Evolutionary conservation across 2,797 vertebrate species (phyloP).

Genomic region (Adelosebastes latens): DNA sequence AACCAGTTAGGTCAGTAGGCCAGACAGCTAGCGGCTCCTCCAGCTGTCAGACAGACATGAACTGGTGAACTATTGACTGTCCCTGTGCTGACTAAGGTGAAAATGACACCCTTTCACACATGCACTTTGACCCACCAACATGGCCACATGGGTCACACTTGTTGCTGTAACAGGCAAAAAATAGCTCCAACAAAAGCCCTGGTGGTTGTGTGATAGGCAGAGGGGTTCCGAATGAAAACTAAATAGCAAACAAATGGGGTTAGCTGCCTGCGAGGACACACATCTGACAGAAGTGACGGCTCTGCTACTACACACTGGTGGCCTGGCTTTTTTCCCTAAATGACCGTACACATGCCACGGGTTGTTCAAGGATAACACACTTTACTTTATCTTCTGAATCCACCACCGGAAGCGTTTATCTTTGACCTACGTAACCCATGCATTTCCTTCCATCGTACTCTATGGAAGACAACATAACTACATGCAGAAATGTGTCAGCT

Average conservation of each 20-base stretch:
- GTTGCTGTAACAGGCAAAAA: slow-evolving; percentile 64
- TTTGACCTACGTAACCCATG: not conserved
- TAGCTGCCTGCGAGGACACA: not conserved
- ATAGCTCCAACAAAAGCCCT: slow-evolving; percentile 48
- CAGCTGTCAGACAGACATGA: not conserved
- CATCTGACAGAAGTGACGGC: not conserved
- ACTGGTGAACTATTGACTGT: slow-evolving; percentile 3
- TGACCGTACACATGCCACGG: no score
- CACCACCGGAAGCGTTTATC: not conserved
- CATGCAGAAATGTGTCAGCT: not conserved
- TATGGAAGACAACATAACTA: not conserved
- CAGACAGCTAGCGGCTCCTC: not conserved
- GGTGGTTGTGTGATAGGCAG: not conserved
- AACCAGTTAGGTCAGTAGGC: not conserved
- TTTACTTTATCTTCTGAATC: not conserved
- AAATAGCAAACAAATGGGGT: slow-evolving; percentile 36
- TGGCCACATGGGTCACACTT: slow-evolving; percentile 41
- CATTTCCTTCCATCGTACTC: not conserved
- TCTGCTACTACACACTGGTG: not conserved
- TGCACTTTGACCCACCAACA: slow-evolving; percentile 27
- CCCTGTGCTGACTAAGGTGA: slow-evolving; percentile 30
- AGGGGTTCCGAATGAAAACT: slow-evolving; percentile 22
- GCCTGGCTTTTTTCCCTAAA: no score
- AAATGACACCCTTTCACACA: slow-evolving; percentile 47
- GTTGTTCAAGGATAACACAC: not conserved